Percentiles rank a stretch among this genome's conserved stretches.
Conservation (phyloP, 2,888 invertebrate species). For the Aspidiotus rigidus region DNA sequence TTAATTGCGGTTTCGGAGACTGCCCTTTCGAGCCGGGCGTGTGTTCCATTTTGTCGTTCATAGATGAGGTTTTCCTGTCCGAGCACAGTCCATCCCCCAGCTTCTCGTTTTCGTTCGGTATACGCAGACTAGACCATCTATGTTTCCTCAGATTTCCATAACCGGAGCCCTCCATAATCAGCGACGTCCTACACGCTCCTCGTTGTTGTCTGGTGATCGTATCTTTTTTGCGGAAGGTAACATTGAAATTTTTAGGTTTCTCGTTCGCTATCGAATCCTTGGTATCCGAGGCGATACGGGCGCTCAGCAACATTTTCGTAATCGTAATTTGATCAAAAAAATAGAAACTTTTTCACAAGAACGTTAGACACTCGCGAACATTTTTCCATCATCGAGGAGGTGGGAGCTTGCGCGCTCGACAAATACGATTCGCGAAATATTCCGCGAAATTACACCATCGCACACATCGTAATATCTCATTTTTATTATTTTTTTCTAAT, state of each 20-base stretch:
- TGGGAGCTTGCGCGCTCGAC: not conserved
- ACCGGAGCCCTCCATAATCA: slow-evolving; percentile 9
- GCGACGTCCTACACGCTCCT: slow-evolving; percentile 14
- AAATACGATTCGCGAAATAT: not conserved
- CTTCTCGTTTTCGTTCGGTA: slow-evolving; percentile 21
- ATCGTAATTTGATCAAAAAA: not conserved
- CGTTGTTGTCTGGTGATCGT: slow-evolving; percentile 23
- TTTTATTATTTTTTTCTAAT: too few relatives aligned
- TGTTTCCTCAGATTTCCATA: slow-evolving; percentile 5
- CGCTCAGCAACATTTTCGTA: slow-evolving; percentile 16
- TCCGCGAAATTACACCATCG: not conserved
- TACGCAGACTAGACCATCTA: slow-evolving; percentile 27
- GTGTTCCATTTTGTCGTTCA: slow-evolving; percentile 14
- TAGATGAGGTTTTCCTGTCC: slow-evolving; percentile 9
- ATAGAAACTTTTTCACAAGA: not conserved
- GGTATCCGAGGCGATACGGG: slow-evolving; percentile 6
- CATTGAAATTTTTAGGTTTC: slow-evolving; percentile 9
- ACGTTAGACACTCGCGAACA: too few relatives aligned
- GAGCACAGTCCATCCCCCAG: not conserved
- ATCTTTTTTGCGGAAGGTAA: slow-evolving; percentile 14
- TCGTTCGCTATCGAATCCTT: slow-evolving; percentile 3
- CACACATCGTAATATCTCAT: not conserved
- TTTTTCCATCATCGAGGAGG: too few relatives aligned
- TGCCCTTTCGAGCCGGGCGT: not conserved
- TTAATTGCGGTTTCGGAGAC: slow-evolving; percentile 23